Base-by-base conservation (phyloP, 2,888 invertebrate genomes). In the Pandemis corylana region DNA sequence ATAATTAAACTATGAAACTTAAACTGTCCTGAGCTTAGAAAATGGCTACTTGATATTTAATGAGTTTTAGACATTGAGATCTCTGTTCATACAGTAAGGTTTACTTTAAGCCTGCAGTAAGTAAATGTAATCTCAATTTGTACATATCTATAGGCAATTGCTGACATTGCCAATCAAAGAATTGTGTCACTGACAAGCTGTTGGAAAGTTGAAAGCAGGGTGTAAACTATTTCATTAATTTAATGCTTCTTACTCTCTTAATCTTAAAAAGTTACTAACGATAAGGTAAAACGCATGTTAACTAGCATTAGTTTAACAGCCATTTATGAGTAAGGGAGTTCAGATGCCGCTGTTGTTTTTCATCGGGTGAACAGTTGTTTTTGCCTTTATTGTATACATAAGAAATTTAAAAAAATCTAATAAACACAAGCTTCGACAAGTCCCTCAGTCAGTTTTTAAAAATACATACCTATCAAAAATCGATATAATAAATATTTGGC, bases 201-300 rank as follows among this genome's bases (percentile, higher is more conserved):
- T 78, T 83, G 80, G 87, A 87, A 87, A 87, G 86, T 86, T 71
- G 84, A 83, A 80, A 83, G 83, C 80, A 67, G 41, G 41, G 67
- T 49, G 49, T 49, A 5, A 65, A 49, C n/a, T 53, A 51, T 66
- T 67, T 28, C 12, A 41, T 56, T 72, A 77, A 44, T 13, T n/a
- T 36, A 65, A 78, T 78, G 78, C 83, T 85, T 82, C 83, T 83
- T 70, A 77, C 15, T 36, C 2, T 36, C 28, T 4, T 36, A 36
- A 36, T 36, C 28, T 4, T 4, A 36, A 36, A 4, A 36, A 36
- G 28, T 36, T 36, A 36, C 28, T 2, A 36, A 36, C 28, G 46
- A 15, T 46, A 46, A 7, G 65, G 10, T 65, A 0, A 12, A n/a
- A 51, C n/a, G 13, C 6, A 51, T 36, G 28, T 2, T 36, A 36